Base-by-base conservation (phyloP, 1,140 invertebrate species). In the Hirudo medicinalis region DNA sequence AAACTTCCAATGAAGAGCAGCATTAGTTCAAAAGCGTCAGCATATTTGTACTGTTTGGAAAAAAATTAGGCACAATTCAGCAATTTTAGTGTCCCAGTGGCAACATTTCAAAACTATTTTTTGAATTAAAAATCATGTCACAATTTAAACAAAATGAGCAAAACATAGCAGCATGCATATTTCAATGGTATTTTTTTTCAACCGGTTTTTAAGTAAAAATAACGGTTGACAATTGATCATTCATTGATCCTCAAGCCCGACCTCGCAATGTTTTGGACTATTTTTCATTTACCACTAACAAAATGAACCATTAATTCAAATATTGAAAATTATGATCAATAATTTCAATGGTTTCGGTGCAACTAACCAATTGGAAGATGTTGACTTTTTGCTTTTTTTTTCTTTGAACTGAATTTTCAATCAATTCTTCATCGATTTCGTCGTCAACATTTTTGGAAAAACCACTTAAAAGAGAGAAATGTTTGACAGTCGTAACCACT, bases 331-430 rank as follows among this genome's bases (percentile, higher is more conserved):
- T 36, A 36, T 36, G 6, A 36, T 36, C 6, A 36, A 36, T 36
- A 36, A 36, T 3, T 2, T 36, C 32, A 36, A 36, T 40, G 40
- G 40, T 40, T 6, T 40, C 11, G 40, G 40, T 11, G 55, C 15
- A 60, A 4, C 55, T 11, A 11, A 63, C 57, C 57, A 63, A 63
- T 32, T 63, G 57, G 20, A 63, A 63, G 8, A 63, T 63, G 29
- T 63, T 63, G 29, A 63, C 57, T 63, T 63, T 63, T 63, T 63
- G 0, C 22, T 63, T 63, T 63, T 63, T 63, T n/a, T 63, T 63
- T 1, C 19, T 63, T 32, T 63, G 3, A 22, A 13, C 1, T n/a
- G 22, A 20, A 57, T 32, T 32, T 20, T 63, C 57, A 2, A n/a
- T 20, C 57, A 27, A 6, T 32, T 63, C 57, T 63, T 63, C 29